phyloP scores from a whole-genome alignment of 2,888 invertebrate species.

The Habroteleia sp. region DNA sequence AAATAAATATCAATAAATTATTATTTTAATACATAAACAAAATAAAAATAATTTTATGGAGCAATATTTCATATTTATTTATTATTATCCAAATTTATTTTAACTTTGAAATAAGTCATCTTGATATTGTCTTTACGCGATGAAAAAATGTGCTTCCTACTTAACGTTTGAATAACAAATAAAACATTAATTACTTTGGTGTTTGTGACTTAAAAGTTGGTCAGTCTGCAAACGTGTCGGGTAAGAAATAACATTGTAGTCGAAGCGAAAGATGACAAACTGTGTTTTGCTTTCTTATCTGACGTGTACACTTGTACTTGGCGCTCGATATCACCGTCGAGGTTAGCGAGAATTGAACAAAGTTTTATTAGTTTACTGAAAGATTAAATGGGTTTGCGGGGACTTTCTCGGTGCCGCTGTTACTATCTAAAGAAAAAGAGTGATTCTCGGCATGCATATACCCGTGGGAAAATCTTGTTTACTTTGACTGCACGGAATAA shows the following conservation, averaged over 20 bases:
- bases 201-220: not conserved
- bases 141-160: no score
- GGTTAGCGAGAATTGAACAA: slow-evolving; percentile 69
- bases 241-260: not conserved
- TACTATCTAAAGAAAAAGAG: slow-evolving; percentile 62
- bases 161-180: no score
- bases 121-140: no score
- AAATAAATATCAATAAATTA: no score
- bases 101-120: no score
- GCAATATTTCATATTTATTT: no score
- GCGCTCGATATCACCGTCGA: slow-evolving; percentile 56
- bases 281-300: slow-evolving; percentile 54
- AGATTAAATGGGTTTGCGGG: slow-evolving; percentile 69
- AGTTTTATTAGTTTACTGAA: slow-evolving; percentile 75
- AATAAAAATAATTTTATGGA: no score
- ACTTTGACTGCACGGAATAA: slow-evolving; percentile 45
- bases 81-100: no score
- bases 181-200: not conserved
- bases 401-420: slow-evolving; percentile 53
- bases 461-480: slow-evolving; percentile 64
- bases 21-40: no score
- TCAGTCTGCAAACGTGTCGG: not conserved
- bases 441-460: slow-evolving; percentile 50
- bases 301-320: slow-evolving; percentile 34
- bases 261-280: slow-evolving; percentile 42